phyloP scores from a whole-genome alignment of 2,888 invertebrate species.

The Marasmarcha lunaedactyla region DNA sequence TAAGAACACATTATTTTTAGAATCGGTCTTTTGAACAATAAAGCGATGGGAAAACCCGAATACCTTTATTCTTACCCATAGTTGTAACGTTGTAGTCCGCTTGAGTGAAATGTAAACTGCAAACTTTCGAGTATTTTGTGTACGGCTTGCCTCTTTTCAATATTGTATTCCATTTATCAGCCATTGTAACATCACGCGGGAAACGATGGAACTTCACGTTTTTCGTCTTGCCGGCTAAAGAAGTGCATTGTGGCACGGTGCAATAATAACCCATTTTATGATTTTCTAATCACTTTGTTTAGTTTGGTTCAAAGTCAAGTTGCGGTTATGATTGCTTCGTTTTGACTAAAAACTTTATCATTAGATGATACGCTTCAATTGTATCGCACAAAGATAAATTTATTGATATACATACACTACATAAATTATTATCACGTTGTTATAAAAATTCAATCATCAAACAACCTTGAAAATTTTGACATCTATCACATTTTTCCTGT shows the following conservation, averaged over 20 bases:
- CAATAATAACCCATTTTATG: slow-evolving; percentile 64
- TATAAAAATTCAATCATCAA: slow-evolving; percentile 62
- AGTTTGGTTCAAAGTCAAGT: no score
- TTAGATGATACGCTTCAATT: no score
- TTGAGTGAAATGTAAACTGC: slow-evolving; percentile 56
- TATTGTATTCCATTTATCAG: slow-evolving; percentile 55
- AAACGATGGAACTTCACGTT: slow-evolving; percentile 64
- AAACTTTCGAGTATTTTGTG: slow-evolving; percentile 65
- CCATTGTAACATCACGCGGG: slow-evolving; percentile 52
- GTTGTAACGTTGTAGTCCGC: slow-evolving; percentile 58
- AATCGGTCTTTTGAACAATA: no score
- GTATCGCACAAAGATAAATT: no score
- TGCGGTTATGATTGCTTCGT: no score
- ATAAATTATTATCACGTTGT: slow-evolving; percentile 49
- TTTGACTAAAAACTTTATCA: no score
- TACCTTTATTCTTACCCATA: slow-evolving; percentile 59
- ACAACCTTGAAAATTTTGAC: slow-evolving; percentile 44
- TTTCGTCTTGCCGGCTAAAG: slow-evolving; percentile 63
- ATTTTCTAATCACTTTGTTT: slow-evolving; percentile 16
- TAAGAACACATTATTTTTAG: no score
- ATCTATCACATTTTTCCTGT: slow-evolving; percentile 22
- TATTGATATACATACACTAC: no score
- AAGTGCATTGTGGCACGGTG: slow-evolving; percentile 62
- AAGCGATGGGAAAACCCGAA: no score
- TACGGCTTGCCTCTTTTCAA: slow-evolving; percentile 60